Evolutionary conservation across 2,113 vertebrate genomes (phyloP).

Genomic region (Poeciliopsis turrubarensis): DNA sequence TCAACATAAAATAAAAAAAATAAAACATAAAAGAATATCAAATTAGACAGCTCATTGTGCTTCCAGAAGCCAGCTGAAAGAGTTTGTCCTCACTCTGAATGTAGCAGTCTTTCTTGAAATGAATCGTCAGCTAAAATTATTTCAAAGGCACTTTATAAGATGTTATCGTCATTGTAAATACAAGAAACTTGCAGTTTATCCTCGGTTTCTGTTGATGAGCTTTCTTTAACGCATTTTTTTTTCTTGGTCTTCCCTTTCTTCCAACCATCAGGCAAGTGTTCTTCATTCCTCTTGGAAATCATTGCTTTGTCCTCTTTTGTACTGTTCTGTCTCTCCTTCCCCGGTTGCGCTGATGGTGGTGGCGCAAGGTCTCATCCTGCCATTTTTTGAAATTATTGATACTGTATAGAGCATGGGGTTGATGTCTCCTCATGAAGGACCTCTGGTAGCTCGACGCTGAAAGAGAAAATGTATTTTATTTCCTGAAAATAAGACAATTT

Average conservation of each 20-base stretch:
- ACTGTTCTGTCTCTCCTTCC: slow-evolving; percentile 71
- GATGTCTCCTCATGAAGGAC: slow-evolving; percentile 86
- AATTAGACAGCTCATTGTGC: slow-evolving; percentile 42
- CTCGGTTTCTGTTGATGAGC: slow-evolving; percentile 45
- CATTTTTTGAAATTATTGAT: slow-evolving; percentile 83
- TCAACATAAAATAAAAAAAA: slow-evolving; percentile 15
- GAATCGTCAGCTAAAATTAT: slow-evolving; percentile 45
- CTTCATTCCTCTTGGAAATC: slow-evolving; percentile 56
- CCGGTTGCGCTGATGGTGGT: slow-evolving; percentile 83
- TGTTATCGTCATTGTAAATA: slow-evolving; percentile 53
- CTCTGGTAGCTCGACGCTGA: slow-evolving; percentile 93
- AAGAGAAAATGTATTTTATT: slow-evolving; percentile 40
- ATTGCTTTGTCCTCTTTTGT: slow-evolving; percentile 82
- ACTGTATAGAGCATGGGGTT: slow-evolving; percentile 84
- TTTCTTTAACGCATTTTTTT: slow-evolving; percentile 33
- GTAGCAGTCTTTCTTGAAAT: slow-evolving; percentile 60
- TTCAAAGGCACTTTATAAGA: slow-evolving; percentile 70
- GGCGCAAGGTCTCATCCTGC: slow-evolving; percentile 80
- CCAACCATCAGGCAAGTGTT: slow-evolving; percentile 30
- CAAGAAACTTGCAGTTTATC: slow-evolving; percentile 54
- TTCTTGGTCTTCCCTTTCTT: slow-evolving; percentile 30
- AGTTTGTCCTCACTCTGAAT: slow-evolving; percentile 48
- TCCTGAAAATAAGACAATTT: background rate
- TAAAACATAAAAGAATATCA: slow-evolving; percentile 14
- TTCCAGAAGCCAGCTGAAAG: slow-evolving; percentile 78